These are phyloP conservation scores for Plumapathes pennacea DNA, from an alignment of 92 coral and sea anemone genomes.

Conservation along the genomic window DNA sequence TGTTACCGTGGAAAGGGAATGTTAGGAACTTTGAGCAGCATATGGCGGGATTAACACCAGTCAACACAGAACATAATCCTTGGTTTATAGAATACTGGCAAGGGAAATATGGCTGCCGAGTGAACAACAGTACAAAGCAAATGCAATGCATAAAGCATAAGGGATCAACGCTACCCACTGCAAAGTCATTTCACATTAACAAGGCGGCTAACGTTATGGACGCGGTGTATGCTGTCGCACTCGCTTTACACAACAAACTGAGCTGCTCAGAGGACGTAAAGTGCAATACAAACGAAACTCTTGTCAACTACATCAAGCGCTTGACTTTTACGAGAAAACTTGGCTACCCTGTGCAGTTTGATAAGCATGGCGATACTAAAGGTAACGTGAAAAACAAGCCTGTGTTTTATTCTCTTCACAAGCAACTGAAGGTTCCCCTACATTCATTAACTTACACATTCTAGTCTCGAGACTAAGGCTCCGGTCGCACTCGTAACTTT, in stretches of 20 bases:
- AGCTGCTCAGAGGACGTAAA: slow-evolving; percentile 38
- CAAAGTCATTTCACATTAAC: slow-evolving; percentile 57
- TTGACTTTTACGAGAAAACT: slow-evolving; percentile 61
- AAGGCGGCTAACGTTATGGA: slow-evolving; percentile 97
- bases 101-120: slow-evolving; percentile 60
- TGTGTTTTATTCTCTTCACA: no score
- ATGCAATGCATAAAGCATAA: not conserved
- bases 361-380: slow-evolving; percentile 82
- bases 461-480: no score
- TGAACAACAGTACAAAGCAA: slow-evolving; percentile 3
- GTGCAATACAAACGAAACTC: slow-evolving; percentile 38
- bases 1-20: slow-evolving; percentile 74
- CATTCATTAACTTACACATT: no score
- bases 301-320: slow-evolving; percentile 61
- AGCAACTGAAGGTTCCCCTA: no score
- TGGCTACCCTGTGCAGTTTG: slow-evolving; percentile 72
- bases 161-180: slow-evolving; percentile 36
- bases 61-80: slow-evolving; percentile 62
- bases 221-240: slow-evolving; percentile 81
- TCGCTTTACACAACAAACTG: slow-evolving; percentile 56
- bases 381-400: no score
- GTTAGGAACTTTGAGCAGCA: slow-evolving; percentile 60
- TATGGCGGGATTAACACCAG: slow-evolving; percentile 63
- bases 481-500: no score
- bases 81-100: slow-evolving; percentile 87